Evolutionary conservation across 2,888 invertebrate genomes (phyloP).

Genomic region (Tromatobia lineatoria): DNA sequence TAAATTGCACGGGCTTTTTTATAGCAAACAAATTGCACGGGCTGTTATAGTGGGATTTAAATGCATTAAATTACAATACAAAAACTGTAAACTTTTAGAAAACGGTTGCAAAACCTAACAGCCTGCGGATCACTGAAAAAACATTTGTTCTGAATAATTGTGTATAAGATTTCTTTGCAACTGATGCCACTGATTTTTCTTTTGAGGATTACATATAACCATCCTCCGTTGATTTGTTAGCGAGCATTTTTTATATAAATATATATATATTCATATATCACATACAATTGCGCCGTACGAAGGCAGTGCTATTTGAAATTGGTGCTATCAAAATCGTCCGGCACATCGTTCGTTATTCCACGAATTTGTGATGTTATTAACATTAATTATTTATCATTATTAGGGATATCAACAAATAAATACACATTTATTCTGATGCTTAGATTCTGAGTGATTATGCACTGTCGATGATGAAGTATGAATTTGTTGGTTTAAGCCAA

Average conservation of each 20-base stretch:
- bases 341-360: constrained; percentile 45
- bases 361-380: constrained; percentile 45
- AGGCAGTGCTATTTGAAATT: constrained; percentile 75
- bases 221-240: constrained; percentile 20
- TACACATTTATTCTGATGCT: constrained; percentile 55
- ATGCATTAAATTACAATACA: constrained; percentile 27
- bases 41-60: not conserved
- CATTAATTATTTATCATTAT: constrained; percentile 25
- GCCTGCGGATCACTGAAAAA: not conserved
- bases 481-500: constrained; percentile 13
- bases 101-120: constrained; percentile 40
- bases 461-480: constrained; percentile 11
- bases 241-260: constrained; percentile 29
- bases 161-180: constrained; percentile 8
- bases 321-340: constrained; percentile 63
- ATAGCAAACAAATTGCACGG: constrained; percentile 21
- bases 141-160: constrained; percentile 8
- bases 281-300: constrained; percentile 72
- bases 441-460: constrained; percentile 48
- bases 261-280: constrained; percentile 71
- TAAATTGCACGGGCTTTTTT: constrained; percentile 9
- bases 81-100: constrained; percentile 55
- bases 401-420: constrained; percentile 55
- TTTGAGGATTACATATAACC: constrained; percentile 1
- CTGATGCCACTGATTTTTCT: constrained; percentile 24